Conservation (phyloP, 2,113 vertebrate genomes). For the Sapayoa aenigma region DNA sequence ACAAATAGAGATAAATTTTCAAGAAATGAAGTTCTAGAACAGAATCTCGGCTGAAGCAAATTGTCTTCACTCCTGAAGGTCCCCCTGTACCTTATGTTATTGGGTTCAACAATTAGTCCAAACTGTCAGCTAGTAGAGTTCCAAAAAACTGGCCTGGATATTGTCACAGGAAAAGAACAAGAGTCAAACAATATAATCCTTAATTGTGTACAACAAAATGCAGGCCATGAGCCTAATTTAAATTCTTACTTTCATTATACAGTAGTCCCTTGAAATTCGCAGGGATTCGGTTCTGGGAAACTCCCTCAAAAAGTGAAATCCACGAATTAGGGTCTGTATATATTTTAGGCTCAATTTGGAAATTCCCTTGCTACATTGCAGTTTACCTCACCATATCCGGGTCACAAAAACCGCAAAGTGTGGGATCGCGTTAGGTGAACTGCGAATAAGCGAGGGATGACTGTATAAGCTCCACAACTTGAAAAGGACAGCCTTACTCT, state of each 20-base stretch:
- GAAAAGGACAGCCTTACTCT: not conserved
- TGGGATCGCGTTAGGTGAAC: too few relatives aligned
- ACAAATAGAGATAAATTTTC: not conserved
- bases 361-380: too few relatives aligned
- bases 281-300: too few relatives aligned
- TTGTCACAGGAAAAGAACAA: not conserved
- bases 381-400: too few relatives aligned
- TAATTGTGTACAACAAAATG: not conserved
- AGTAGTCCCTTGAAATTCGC: too few relatives aligned
- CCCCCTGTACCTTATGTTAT: not conserved
- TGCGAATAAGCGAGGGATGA: too few relatives aligned
- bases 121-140: not conserved
- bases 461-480: not conserved
- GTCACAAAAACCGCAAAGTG: too few relatives aligned
- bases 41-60: not conserved
- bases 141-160: not conserved
- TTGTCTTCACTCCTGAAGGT: not conserved
- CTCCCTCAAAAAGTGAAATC: too few relatives aligned
- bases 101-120: not conserved
- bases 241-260: not conserved
- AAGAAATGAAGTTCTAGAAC: not conserved
- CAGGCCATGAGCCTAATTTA: not conserved
- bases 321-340: too few relatives aligned
- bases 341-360: too few relatives aligned
- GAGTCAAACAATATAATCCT: conserved; percentile 1